Evolutionary conservation across 2,113 vertebrate species (phyloP).

Genomic region (Ophthalmolycus amberensis): DNA sequence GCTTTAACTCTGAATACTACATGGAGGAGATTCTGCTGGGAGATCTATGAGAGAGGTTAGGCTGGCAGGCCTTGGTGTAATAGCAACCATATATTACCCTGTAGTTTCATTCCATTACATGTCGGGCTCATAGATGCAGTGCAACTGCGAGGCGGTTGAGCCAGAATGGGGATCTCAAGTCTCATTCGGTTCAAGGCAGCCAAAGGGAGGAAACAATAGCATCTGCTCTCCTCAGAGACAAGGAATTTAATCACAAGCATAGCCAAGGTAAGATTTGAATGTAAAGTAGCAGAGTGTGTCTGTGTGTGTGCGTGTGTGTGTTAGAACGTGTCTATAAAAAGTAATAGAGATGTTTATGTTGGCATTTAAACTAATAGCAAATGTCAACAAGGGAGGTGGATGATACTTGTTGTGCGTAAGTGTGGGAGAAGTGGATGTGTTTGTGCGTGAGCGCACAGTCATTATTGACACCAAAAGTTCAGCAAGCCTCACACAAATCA

Average conservation of each 20-base stretch:
- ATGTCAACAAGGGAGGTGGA: constrained; percentile 62
- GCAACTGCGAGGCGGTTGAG: constrained; percentile 61
- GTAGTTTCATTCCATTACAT: constrained; percentile 64
- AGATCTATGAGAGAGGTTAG: constrained; percentile 73
- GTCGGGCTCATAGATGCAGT: constrained; percentile 66
- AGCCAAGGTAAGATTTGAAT: constrained; percentile 77
- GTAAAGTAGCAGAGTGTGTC: constrained; percentile 62
- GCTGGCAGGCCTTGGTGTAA: constrained; percentile 64
- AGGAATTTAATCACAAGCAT: constrained; percentile 75
- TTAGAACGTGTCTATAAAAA: constrained; percentile 52
- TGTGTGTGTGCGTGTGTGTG: background rate
- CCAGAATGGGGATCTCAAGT: constrained; percentile 71
- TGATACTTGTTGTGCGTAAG: constrained; percentile 40
- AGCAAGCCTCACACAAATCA: constrained; percentile 24
- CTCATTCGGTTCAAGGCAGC: constrained; percentile 74
- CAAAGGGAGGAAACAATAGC: constrained; percentile 77
- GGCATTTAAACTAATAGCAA: constrained; percentile 65
- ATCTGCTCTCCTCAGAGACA: constrained; percentile 73
- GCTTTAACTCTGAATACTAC: constrained; percentile 45
- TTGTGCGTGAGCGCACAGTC: constrained; percentile 16
- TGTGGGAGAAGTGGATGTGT: constrained; percentile 1
- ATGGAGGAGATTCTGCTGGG: constrained; percentile 39
- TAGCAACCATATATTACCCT: constrained; percentile 72
- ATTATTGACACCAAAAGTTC: constrained; percentile 38
- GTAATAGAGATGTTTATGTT: constrained; percentile 62